Evolutionary conservation across 2,113 vertebrate species (phyloP), one percentile per base, ranked within the genome.

Genomic region (Indicator maculatus): DNA sequence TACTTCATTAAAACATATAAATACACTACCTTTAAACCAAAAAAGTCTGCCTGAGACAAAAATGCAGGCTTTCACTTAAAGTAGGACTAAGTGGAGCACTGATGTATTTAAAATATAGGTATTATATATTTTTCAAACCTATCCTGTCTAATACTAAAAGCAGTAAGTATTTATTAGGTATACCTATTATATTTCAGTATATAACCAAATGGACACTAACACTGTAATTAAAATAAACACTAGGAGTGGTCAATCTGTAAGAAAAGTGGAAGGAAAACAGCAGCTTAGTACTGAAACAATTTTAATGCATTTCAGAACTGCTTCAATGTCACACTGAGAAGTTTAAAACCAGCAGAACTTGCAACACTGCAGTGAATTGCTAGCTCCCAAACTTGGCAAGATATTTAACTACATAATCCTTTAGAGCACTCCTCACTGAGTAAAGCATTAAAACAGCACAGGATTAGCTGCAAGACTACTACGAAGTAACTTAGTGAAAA

Each of bases 291-390:
- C 30, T 61, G 9, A 70, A 39, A 12, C 28, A 79, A 61, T 93
- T 87, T 67, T 64, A 87, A 89, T 24, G 23, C n/a, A 39, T 53
- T 89, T 92, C 84, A 92, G 55, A 82, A 87, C 23, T 78, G 72
- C 71, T 92, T 89, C 84, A 64, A 53, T 55, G 77, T 84, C 73
- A 88, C 65, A 47, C 47, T 66, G 17, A 31, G 16, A 92, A 88
- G 76, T 66, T 80, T 77, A 88, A 95, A 94, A 92, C 67, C 28
- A 67, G 86, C 56, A 93, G 60, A 93, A 94, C 80, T 58, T 61
- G 74, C 84, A 93, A 92, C 30, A 26, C 39, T 30, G 21, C 12
- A 64, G 61, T 33, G 36, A 86, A 79, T 65, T 93, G 78, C 69
- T 92, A 77, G 61, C 83, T 84, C 53, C 13, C 59, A 84, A 65